These are phyloP conservation scores for Andrena bicolor DNA, from an alignment of 2,888 invertebrate genomes.

Conservation along the genomic window DNA sequence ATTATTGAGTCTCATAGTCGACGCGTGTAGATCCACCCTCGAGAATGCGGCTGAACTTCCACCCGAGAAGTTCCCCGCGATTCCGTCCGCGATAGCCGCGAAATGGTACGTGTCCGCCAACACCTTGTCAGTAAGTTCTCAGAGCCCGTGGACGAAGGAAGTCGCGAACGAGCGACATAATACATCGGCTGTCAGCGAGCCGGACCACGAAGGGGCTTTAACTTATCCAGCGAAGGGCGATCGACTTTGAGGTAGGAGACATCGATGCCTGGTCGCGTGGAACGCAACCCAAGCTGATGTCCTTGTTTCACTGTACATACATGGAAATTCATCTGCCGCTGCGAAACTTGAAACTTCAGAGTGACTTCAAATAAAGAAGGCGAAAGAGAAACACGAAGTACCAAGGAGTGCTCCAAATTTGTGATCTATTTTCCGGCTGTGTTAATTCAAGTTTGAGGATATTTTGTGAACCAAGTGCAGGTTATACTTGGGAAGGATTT, in stretches of 20 bases:
- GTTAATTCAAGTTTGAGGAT: too few species aligned
- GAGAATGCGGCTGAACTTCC: too few species aligned
- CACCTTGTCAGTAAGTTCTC: slow-evolving; percentile 23
- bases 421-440: too few species aligned
- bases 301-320: not conserved
- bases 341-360: not conserved
- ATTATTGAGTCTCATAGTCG: too few species aligned
- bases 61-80: not conserved
- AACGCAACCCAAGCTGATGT: not conserved
- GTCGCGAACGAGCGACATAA: not conserved
- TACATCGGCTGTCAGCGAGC: not conserved
- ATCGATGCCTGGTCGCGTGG: not conserved
- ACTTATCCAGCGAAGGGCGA: not conserved
- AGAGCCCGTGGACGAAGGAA: slow-evolving; percentile 3
- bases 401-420: too few species aligned
- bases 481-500: too few species aligned
- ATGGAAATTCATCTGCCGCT: not conserved
- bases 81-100: not conserved
- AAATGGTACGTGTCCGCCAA: not conserved
- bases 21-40: too few species aligned
- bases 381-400: too few species aligned
- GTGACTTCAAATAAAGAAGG: too few species aligned
- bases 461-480: too few species aligned
- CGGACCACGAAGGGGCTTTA: not conserved
- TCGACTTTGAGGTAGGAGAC: not conserved